A percentile compares a stretch with the other conserved stretches of the same genome.
Conservation (phyloP, 2,113 vertebrate genomes). For the Gopherus flavomarginatus region DNA sequence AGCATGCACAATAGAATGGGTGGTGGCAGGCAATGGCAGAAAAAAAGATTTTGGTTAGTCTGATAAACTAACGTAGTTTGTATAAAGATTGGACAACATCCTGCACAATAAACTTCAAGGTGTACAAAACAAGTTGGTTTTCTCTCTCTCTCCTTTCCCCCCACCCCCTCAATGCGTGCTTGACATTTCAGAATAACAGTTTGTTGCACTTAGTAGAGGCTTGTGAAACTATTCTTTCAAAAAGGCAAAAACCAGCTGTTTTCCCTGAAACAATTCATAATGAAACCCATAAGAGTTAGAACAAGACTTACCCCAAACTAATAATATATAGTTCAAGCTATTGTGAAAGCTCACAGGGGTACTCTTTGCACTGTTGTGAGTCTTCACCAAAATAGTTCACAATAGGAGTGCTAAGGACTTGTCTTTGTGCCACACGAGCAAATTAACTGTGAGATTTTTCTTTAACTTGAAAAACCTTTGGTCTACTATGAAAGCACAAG, state of each 20-base stretch:
- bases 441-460: not conserved
- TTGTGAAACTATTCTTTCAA: not conserved
- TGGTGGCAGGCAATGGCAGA: not conserved
- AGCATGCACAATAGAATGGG: not conserved
- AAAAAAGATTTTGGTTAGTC: not conserved
- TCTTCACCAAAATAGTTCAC: not conserved
- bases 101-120: not conserved
- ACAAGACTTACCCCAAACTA: not conserved
- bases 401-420: not conserved
- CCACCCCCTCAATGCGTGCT: accelerated
- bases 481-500: not conserved
- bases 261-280: not conserved
- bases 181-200: not conserved
- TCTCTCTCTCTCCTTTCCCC: not conserved
- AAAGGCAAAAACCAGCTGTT: not conserved
- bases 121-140: not conserved
- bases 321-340: not conserved
- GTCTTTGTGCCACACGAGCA: not conserved
- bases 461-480: not conserved
- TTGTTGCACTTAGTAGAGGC: not conserved
- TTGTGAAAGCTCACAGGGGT: not conserved
- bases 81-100: not conserved
- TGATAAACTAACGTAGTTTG: not conserved
- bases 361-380: accelerated
- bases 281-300: not conserved